These are phyloP conservation scores for Hipposideros armiger DNA, from an alignment of 2,113 vertebrate species.

Conservation along the genomic window DNA sequence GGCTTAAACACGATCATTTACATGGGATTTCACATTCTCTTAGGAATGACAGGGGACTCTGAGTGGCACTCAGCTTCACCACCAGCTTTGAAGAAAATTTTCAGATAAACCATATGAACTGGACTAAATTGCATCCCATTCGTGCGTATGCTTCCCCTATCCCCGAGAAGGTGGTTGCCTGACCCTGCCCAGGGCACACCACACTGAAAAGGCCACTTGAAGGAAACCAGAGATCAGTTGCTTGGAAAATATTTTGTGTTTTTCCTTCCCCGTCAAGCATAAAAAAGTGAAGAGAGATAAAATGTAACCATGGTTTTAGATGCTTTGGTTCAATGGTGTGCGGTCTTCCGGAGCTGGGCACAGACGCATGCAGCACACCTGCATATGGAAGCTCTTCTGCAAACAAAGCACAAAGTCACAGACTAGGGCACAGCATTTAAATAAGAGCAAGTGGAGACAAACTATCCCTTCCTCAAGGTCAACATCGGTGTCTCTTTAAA, in stretches of 20 bases:
- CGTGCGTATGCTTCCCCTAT: background rate
- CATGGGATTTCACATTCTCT: background rate
- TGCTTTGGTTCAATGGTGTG: conserved; percentile 64
- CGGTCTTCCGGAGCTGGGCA: conserved; percentile 12
- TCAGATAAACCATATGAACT: background rate
- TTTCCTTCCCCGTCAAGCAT: conserved; percentile 21
- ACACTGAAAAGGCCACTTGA: background rate
- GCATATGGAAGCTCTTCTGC: conserved; percentile 55
- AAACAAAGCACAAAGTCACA: conserved; percentile 63
- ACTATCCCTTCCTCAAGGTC: background rate
- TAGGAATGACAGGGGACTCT: background rate
- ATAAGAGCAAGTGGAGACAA: background rate
- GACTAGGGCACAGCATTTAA: background rate
- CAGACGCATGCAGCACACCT: background rate
- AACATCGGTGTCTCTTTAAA: background rate
- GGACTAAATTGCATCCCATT: background rate
- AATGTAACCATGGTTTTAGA: conserved; percentile 1
- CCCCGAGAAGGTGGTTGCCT: background rate
- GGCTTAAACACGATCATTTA: background rate
- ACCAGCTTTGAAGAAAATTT: conserved; percentile 3
- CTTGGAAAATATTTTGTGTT: background rate
- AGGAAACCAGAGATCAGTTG: background rate
- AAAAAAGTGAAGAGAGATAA: conserved; percentile 24
- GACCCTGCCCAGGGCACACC: background rate
- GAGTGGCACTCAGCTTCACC: background rate